These are phyloP conservation scores for Reinhardtius hippoglossoides DNA, from an alignment of 2,113 vertebrate species.

Conservation along the genomic window DNA sequence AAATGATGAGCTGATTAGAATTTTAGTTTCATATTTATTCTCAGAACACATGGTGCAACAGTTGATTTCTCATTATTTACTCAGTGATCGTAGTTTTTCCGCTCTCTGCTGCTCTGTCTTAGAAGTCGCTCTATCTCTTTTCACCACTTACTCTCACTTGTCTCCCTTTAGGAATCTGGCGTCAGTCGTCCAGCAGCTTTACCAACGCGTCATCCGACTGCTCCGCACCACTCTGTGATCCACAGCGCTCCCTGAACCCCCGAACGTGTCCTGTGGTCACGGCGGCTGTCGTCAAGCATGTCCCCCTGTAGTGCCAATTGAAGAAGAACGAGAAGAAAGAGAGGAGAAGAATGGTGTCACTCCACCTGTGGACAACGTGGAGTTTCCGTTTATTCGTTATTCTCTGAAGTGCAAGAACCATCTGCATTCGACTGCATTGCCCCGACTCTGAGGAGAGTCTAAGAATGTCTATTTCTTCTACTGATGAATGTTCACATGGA, in stretches of 20 bases:
- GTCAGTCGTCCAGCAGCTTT: slow-evolving; percentile 77
- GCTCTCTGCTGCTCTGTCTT: not conserved
- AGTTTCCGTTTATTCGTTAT: slow-evolving; percentile 2
- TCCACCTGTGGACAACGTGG: not conserved
- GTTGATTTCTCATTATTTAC: no score
- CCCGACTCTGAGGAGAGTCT: not conserved
- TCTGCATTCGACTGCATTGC: slow-evolving; percentile 1
- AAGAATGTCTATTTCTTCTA: slow-evolving; percentile 46
- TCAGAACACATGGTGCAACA: not conserved
- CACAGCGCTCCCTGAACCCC: not conserved
- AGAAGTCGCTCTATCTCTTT: not conserved
- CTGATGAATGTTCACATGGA: slow-evolving; percentile 7
- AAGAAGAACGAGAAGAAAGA: not conserved
- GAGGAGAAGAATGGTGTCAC: not conserved
- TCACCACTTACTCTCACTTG: not conserved
- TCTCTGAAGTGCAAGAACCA: not conserved
- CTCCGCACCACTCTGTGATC: slow-evolving; percentile 73
- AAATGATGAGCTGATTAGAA: no score
- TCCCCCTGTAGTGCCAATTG: not conserved
- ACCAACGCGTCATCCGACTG: slow-evolving; percentile 72
- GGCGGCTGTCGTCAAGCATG: slow-evolving; percentile 7
- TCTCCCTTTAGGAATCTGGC: slow-evolving; percentile 66
- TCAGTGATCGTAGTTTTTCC: no score
- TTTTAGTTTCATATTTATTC: not conserved
- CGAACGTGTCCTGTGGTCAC: not conserved